Evolutionary conservation across 2,888 invertebrate genomes (phyloP).

Genomic region (Piscicola geometra): DNA sequence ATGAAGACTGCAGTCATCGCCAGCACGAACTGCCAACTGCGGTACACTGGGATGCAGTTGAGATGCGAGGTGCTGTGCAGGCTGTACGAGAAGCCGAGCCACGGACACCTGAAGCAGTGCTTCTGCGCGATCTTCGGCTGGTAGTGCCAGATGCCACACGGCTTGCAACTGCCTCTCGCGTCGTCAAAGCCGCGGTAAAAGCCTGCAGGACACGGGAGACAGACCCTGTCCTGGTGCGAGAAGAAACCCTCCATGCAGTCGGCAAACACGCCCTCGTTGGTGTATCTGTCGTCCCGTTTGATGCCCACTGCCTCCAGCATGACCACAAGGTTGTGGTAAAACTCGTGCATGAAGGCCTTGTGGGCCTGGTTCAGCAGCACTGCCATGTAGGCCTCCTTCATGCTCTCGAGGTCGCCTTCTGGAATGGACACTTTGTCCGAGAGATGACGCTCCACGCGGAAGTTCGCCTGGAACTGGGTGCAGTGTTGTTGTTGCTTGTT

Average conservation of each 20-base stretch:
- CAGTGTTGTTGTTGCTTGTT: not conserved
- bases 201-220: conserved; percentile 27
- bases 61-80: not conserved
- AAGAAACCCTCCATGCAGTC: conserved; percentile 18
- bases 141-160: conserved; percentile 24
- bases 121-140: conserved; percentile 10
- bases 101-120: conserved; percentile 14
- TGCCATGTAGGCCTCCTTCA: not conserved
- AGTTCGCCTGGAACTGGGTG: not conserved
- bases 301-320: not conserved
- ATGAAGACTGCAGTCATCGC: not conserved
- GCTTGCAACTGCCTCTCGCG: not conserved
- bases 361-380: not conserved
- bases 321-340: not conserved
- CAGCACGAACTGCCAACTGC: conserved; percentile 17
- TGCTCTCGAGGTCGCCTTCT: conserved; percentile 4
- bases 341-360: not conserved
- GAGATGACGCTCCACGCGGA: not conserved
- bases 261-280: not conserved
- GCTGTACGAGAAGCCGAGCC: conserved; percentile 9
- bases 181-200: conserved; percentile 16
- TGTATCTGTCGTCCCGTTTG: not conserved
- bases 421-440: not conserved
- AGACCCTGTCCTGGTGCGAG: conserved; percentile 14
- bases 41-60: conserved; percentile 20